These are phyloP conservation scores for Hemicrepidius hirtus DNA, from an alignment of 2,888 invertebrate species.

Conservation along the genomic window DNA sequence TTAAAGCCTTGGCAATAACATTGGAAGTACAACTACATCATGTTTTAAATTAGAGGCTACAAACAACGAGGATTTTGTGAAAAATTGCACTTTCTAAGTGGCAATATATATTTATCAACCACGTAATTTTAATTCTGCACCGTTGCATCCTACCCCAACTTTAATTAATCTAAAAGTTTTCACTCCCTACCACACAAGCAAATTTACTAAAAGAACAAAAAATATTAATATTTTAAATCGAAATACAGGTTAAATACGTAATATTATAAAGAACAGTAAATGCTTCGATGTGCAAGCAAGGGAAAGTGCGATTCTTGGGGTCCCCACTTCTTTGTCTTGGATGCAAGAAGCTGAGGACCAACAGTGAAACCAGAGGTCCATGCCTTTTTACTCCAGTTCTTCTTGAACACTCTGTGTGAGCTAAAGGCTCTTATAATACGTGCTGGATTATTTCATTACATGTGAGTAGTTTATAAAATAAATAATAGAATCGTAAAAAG, in stretches of 20 bases:
- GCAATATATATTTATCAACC: not conserved
- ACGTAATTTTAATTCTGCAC: not conserved
- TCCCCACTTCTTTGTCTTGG: conserved; percentile 35
- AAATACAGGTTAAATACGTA: not conserved
- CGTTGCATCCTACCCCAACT: not conserved
- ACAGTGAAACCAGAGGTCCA: conserved; percentile 47
- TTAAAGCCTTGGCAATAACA: conserved; percentile 38
- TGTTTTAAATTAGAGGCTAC: conserved; percentile 12
- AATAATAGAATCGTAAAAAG: not conserved
- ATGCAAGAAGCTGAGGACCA: conserved; percentile 44
- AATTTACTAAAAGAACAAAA: too few species aligned
- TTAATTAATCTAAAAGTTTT: not conserved
- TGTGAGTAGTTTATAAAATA: conserved; percentile 16
- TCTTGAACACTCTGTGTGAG: conserved; percentile 40
- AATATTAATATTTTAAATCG: not conserved
- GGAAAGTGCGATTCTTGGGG: conserved; percentile 37
- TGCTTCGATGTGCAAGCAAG: conserved; percentile 34
- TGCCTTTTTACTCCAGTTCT: conserved; percentile 45
- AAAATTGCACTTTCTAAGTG: conserved; percentile 19
- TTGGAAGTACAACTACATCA: conserved; percentile 10
- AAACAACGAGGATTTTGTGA: conserved; percentile 10
- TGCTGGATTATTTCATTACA: conserved; percentile 8
- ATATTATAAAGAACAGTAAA: not conserved
- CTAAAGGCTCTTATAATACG: conserved; percentile 25
- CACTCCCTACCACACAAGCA: too few species aligned